Conservation (phyloP, 1,140 invertebrate genomes). For the Trichomalopsis sarcophagae region DNA sequence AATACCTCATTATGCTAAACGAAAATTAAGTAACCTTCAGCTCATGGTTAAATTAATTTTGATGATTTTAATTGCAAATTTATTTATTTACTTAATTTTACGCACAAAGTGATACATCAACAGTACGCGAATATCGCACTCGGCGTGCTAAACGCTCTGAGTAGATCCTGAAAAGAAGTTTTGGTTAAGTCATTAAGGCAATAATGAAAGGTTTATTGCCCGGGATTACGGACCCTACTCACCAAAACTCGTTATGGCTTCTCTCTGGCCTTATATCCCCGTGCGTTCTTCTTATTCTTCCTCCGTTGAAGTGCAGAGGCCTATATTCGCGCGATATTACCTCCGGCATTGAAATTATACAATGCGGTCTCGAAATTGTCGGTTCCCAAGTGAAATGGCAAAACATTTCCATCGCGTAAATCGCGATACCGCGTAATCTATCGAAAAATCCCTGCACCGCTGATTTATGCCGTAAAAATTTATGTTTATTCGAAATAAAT, state of each 20-base stretch:
- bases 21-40: no score
- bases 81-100: neutral
- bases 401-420: no score
- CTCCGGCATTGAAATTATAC: neutral
- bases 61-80: no score
- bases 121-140: neutral
- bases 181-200: constrained; percentile 40
- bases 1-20: no score
- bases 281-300: neutral
- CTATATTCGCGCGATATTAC: neutral
- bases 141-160: neutral
- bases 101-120: neutral
- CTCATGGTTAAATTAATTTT: no score
- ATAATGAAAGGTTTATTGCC: constrained; percentile 43
- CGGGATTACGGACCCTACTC: constrained; percentile 16
- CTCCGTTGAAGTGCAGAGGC: neutral
- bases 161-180: constrained; percentile 10
- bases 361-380: neutral
- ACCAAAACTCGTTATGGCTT: constrained; percentile 36
- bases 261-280: no score
- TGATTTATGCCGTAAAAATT: no score
- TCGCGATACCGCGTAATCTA: no score
- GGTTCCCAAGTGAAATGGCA: no score
- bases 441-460: no score
- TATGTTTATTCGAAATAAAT: neutral